A percentile compares a stretch with the other conserved stretches of the same genome.
Conservation (phyloP, 2,888 invertebrate species). For the Drosophila maculinotata region DNA sequence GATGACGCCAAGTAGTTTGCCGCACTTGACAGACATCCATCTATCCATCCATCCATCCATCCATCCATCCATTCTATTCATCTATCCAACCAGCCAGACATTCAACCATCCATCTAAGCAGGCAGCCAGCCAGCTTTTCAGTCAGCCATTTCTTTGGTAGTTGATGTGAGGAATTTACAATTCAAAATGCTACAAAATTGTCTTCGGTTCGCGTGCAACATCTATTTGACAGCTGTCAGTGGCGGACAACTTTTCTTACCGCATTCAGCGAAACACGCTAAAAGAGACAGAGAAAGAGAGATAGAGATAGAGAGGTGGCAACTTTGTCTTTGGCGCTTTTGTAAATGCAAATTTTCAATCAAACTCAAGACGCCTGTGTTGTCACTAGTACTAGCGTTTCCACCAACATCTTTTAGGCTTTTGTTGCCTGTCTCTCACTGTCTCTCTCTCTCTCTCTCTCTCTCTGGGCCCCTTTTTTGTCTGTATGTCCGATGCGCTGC, state of each 20-base stretch:
- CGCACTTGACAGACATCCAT: conserved; percentile 58
- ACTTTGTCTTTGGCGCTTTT: conserved; percentile 53
- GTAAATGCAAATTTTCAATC: conserved; percentile 76
- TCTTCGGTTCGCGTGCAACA: conserved; percentile 67
- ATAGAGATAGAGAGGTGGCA: conserved; percentile 3
- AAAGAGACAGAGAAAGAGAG: not conserved
- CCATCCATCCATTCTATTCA: conserved; percentile 16
- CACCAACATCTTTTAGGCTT: conserved; percentile 63
- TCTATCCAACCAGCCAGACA: conserved; percentile 16
- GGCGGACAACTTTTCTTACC: conserved; percentile 62
- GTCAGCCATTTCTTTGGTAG: conserved; percentile 51
- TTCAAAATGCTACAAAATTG: conserved; percentile 76
- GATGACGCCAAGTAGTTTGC: conserved; percentile 66
- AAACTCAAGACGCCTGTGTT: conserved; percentile 56
- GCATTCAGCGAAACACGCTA: conserved; percentile 6
- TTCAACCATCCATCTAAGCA: conserved; percentile 26
- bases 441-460: not conserved
- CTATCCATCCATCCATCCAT: conserved; percentile 22
- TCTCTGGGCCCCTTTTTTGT: too few relatives aligned
- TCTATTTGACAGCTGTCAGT: conserved; percentile 75
- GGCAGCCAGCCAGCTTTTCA: conserved; percentile 37
- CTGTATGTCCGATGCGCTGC: conserved; percentile 7
- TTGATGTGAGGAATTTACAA: conserved; percentile 73
- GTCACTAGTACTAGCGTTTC: conserved; percentile 59
- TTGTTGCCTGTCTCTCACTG: conserved; percentile 4